A percentile compares a stretch with the other conserved stretches of the same genome.
These are phyloP conservation scores for Syngnathoides biaculeatus DNA, from an alignment of 2,113 vertebrate species.

Conservation along the genomic window DNA sequence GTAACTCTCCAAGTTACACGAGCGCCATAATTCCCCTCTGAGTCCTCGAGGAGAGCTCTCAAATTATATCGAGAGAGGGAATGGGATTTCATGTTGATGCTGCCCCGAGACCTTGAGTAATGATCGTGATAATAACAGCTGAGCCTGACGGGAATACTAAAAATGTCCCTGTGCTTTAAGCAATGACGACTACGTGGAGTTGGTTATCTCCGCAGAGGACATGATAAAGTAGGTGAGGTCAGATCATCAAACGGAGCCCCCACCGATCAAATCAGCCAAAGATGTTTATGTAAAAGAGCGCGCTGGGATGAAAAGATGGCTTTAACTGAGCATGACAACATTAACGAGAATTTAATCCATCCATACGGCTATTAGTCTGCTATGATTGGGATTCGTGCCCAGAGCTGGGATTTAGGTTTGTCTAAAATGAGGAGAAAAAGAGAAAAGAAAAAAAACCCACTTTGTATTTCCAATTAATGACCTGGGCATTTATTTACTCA, in stretches of 20 bases:
- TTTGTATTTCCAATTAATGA: neutral
- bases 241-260: conserved; percentile 62
- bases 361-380: conserved; percentile 33
- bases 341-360: conserved; percentile 45
- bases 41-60: conserved; percentile 3
- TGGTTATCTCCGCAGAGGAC: conserved; percentile 51
- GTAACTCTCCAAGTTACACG: conserved; percentile 43
- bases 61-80: conserved; percentile 35
- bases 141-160: conserved; percentile 55
- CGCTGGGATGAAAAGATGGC: conserved; percentile 44
- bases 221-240: conserved; percentile 62
- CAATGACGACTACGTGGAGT: conserved; percentile 36
- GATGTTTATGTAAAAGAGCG: conserved; percentile 60
- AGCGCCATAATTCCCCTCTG: conserved; percentile 56
- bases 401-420: conserved; percentile 22
- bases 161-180: conserved; percentile 48
- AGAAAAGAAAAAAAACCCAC: neutral
- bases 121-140: conserved; percentile 60
- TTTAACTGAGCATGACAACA: conserved; percentile 49
- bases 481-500: neutral
- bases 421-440: neutral
- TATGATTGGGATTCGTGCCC: conserved; percentile 18
- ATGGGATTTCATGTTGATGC: conserved; percentile 57
- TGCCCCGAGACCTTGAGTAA: conserved; percentile 60
- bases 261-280: conserved; percentile 52